A percentile compares a stretch with the other conserved stretches of the same genome.
phyloP scores from a whole-genome alignment of 2,888 invertebrate species.

The Lepidocyrtoides sp. region DNA sequence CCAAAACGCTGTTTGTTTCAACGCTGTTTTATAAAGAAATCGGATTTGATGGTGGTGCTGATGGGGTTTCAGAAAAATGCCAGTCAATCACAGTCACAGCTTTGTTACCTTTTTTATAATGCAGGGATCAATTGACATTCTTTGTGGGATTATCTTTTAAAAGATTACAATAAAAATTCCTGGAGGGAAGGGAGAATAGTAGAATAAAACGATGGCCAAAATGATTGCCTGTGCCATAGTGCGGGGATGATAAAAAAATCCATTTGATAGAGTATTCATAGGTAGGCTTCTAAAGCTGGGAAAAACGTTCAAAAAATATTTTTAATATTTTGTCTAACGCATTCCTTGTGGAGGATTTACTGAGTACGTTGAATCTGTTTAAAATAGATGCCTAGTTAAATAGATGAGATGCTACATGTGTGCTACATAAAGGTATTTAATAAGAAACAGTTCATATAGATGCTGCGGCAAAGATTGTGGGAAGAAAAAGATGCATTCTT shows the following conservation, averaged over 20 bases:
- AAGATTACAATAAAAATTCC: slow-evolving; percentile 17
- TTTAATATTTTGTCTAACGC: slow-evolving; percentile 4
- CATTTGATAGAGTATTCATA: background rate
- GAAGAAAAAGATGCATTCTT: background rate
- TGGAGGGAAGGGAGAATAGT: background rate
- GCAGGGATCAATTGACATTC: slow-evolving; percentile 39
- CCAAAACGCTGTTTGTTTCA: background rate
- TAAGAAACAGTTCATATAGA: background rate
- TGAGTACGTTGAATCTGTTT: background rate
- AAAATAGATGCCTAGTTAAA: background rate
- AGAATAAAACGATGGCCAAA: background rate
- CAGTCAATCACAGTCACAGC: background rate
- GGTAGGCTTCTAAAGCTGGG: background rate
- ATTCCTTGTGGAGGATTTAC: slow-evolving; percentile 28
- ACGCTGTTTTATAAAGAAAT: background rate
- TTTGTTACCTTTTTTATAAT: background rate
- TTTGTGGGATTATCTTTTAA: slow-evolving; percentile 30
- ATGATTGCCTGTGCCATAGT: slow-evolving; percentile 3
- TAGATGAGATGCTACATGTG: background rate
- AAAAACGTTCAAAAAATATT: background rate
- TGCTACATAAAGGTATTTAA: background rate
- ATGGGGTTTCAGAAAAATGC: background rate
- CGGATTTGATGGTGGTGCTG: background rate
- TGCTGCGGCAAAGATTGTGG: too few species aligned
- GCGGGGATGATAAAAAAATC: background rate